A percentile compares a stretch with the other conserved stretches of the same genome.
These are phyloP conservation scores for Cephus pulcher DNA, from an alignment of 2,888 invertebrate species.

Conservation along the genomic window DNA sequence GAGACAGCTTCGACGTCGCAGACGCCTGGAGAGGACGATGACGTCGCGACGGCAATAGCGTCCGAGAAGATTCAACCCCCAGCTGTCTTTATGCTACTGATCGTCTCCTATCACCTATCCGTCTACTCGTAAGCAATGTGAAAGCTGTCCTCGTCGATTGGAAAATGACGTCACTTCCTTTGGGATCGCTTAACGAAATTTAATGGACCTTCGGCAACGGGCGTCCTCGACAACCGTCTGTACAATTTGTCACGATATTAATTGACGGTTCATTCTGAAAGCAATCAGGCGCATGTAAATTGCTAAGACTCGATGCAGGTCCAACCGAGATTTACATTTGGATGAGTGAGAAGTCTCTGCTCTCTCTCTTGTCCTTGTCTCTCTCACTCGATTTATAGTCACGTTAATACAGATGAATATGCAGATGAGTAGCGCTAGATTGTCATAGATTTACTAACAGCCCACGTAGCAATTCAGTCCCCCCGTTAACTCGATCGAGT, in stretches of 20 bases:
- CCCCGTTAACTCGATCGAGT: not conserved
- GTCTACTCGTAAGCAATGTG: slow-evolving; percentile 40
- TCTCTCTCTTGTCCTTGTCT: too few species aligned
- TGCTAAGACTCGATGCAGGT: not conserved
- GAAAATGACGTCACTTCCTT: not conserved
- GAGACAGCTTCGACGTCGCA: slow-evolving; percentile 70
- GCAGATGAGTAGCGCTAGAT: not conserved
- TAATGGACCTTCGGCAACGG: not conserved
- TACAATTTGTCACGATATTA: not conserved
- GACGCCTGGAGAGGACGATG: slow-evolving; percentile 36
- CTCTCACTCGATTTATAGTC: not conserved
- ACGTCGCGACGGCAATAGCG: slow-evolving; percentile 22
- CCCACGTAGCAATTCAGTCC: too few species aligned
- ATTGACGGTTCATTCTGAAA: not conserved
- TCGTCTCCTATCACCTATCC: slow-evolving; percentile 38
- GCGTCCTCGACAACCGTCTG: not conserved
- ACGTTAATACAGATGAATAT: not conserved
- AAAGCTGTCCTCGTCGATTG: not conserved
- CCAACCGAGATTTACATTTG: not conserved
- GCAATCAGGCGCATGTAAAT: not conserved
- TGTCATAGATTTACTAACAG: not conserved
- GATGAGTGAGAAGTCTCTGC: not conserved
- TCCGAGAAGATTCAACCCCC: slow-evolving; percentile 25
- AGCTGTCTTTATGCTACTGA: slow-evolving; percentile 37
- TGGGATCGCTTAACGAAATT: not conserved